Conservation (phyloP, 1,140 invertebrate genomes). For the Hyles euphorbiae region DNA sequence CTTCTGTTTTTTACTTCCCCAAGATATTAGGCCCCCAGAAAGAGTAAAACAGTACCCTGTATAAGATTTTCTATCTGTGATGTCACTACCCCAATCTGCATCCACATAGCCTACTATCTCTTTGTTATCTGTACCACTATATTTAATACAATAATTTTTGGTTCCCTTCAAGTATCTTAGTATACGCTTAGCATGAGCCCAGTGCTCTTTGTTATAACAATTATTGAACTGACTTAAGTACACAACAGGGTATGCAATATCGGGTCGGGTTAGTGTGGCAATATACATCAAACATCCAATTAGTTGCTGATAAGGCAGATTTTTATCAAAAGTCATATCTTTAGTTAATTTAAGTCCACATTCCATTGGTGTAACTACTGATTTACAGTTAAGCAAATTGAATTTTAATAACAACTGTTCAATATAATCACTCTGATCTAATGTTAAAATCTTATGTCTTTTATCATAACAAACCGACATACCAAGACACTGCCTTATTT, state of each 20-base stretch:
- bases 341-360: background rate
- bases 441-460: background rate
- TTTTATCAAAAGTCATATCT: background rate
- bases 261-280: background rate
- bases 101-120: background rate
- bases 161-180: slow-evolving; percentile 4
- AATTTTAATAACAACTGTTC: slow-evolving; percentile 1
- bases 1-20: no score
- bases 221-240: no score
- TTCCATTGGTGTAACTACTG: slow-evolving; percentile 1
- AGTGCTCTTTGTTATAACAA: no score
- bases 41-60: slow-evolving; percentile 1
- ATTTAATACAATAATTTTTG: slow-evolving; percentile 1
- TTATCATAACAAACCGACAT: background rate
- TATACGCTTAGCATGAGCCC: background rate
- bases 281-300: slow-evolving; percentile 4
- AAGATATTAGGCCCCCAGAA: no score
- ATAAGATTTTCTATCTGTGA: slow-evolving; percentile 6
- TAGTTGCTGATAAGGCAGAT: slow-evolving; percentile 5
- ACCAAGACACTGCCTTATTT: slow-evolving; percentile 1
- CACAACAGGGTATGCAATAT: no score
- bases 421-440: slow-evolving; percentile 3
- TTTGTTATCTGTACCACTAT: background rate
- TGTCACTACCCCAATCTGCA: slow-evolving; percentile 3
- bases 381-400: background rate